These are phyloP conservation scores for Luffia ferchaultella DNA, from an alignment of 2,888 invertebrate species.

Conservation along the genomic window DNA sequence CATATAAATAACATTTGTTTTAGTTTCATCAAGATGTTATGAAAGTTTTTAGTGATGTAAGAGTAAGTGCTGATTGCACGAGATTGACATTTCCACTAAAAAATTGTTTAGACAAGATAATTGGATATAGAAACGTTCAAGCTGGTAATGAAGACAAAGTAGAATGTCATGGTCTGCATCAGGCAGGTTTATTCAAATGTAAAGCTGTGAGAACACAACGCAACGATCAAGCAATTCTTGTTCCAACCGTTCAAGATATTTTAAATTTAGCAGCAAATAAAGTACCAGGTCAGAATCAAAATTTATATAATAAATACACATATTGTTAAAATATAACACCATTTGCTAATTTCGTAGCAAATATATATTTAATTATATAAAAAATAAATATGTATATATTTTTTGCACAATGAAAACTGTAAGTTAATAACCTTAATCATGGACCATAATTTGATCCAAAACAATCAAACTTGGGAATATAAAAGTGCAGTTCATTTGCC, in stretches of 20 bases:
- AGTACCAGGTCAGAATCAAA: slow-evolving; percentile 54
- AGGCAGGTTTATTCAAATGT: slow-evolving; percentile 45
- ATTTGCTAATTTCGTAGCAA: too few relatives aligned
- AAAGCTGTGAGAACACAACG: slow-evolving; percentile 35
- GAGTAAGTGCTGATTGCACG: slow-evolving; percentile 57
- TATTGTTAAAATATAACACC: too few relatives aligned
- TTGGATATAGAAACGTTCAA: slow-evolving; percentile 71
- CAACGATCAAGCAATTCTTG: slow-evolving; percentile 55
- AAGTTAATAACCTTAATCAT: too few relatives aligned
- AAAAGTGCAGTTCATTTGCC: too few relatives aligned
- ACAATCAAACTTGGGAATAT: too few relatives aligned
- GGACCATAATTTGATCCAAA: too few relatives aligned
- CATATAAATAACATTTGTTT: slow-evolving; percentile 33
- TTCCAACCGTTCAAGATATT: slow-evolving; percentile 50
- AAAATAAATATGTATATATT: too few relatives aligned
- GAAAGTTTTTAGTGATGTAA: slow-evolving; percentile 61
- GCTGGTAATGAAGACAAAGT: slow-evolving; percentile 48
- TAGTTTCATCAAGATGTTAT: slow-evolving; percentile 48
- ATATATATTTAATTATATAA: too few relatives aligned
- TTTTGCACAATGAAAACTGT: too few relatives aligned
- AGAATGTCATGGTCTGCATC: slow-evolving; percentile 36
- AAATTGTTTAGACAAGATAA: slow-evolving; percentile 65
- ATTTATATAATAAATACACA: too few relatives aligned
- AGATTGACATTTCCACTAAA: slow-evolving; percentile 73
- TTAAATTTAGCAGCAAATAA: slow-evolving; percentile 49